Conservation (phyloP, 2,113 vertebrate species). For the Psilopsiagon aurifrons region DNA sequence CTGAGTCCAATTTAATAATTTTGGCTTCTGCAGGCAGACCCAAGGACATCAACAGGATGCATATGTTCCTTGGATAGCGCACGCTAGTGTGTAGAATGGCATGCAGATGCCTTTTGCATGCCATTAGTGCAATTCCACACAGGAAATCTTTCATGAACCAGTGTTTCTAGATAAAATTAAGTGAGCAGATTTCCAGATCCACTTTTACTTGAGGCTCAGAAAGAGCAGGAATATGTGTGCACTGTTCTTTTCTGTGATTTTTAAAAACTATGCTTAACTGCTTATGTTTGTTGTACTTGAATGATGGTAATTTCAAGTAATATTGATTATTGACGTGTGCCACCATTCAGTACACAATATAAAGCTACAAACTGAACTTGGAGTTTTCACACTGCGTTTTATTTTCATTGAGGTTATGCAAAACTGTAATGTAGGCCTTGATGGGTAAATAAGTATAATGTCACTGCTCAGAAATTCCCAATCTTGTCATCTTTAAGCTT, state of each 20-base stretch:
- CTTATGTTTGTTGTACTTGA: background rate
- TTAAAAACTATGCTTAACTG: background rate
- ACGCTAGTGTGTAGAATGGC: background rate
- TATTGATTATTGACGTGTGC: background rate
- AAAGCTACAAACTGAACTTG: background rate
- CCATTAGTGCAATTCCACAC: background rate
- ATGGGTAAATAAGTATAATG: background rate
- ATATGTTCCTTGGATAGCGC: background rate
- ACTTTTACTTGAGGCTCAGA: background rate
- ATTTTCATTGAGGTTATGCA: background rate
- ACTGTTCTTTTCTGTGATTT: background rate
- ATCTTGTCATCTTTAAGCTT: background rate
- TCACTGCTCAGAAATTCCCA: background rate
- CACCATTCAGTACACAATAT: background rate
- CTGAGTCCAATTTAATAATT: slow-evolving; percentile 1
- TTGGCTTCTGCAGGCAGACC: background rate
- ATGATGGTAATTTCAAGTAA: background rate
- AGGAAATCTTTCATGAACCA: slow-evolving; percentile 9
- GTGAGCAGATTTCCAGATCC: background rate
- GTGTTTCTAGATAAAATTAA: slow-evolving; percentile 22
- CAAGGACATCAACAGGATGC: slow-evolving; percentile 44
- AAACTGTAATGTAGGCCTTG: background rate
- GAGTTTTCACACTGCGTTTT: background rate
- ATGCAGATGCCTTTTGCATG: slow-evolving; percentile 21
- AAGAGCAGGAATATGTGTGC: background rate